Base-by-base conservation (phyloP, 2,888 invertebrate genomes). In the Meteorus cinctellus region DNA sequence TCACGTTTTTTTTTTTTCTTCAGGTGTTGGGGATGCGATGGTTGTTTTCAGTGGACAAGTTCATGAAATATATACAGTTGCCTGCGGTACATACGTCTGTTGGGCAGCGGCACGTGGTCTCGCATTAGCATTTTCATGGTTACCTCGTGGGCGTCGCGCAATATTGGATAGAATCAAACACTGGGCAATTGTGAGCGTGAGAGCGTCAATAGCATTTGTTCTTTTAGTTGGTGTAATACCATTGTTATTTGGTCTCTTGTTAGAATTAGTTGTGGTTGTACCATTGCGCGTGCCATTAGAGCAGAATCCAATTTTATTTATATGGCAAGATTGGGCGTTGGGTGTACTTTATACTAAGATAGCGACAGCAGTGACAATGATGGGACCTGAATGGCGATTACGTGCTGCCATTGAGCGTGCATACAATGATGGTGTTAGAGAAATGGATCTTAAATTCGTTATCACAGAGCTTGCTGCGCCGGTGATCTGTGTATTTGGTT, bases 261-360 rank as follows among this genome's bases (percentile, higher is more conserved):
- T 99, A 78, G 98, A 99, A 88, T 91, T 98, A 86, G 96, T 97
- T 4, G 92, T 97, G 27, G 96, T 99, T 24, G 96, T 98, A 19
- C 99, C 99, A 0, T 91, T 99, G 29, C 92, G 98, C 12, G 98
- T 99, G 31, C 97, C 98, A 0, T 91, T 97, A 4, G 95, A 96
- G 81, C 97, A 98, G 90, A 97, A 97, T 8, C 98, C 96, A 0
- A 95, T 96, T 45, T 91, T 96, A 75, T 96, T 96, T 87, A 92
- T 96, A 69, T 96, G 96, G 96, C 96, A 98, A 90, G 98, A 99
- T 90, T 99, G 99, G 99, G 98, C 98, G 0, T 91, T 99, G 34
- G 98, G 99, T 31, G 97, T 99, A 14, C 91, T 99, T 0, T 98
- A 99, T 89, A 98, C 98, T 1, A 99, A 99, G 91, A 98, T 99